Base-by-base conservation (phyloP, 2,888 invertebrate species). In the Rhamnusium bicolor region DNA sequence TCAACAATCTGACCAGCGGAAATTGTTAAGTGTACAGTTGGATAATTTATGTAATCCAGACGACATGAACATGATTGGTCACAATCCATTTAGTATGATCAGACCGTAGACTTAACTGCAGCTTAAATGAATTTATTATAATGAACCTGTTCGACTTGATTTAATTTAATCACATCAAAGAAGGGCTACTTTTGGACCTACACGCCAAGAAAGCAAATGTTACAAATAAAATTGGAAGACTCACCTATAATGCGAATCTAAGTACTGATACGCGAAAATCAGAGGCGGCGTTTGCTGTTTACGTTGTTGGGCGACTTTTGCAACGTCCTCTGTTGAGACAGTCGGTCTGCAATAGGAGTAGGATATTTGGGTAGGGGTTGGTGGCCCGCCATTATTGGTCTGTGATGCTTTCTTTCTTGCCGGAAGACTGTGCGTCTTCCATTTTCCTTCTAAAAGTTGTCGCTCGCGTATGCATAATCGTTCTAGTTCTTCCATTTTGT, bases 371-470 rank as follows among this genome's bases (percentile, higher is more conserved):
- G 89, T 88, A 21, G 90, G 90, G 47, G 91, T 91, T 1, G 91
- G 87, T 85, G 83, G 84, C 71, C 90, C 91, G 1, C 86, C 88
- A n/a, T 85, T 85, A 21, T 84, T 83, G 62, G 84, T 84, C 1
- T 93, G 92, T 0, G 91, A 91, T 69, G 93, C 93, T 88, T 95
- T 94, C 86, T 96, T 96, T 73, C 96, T 91, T 0, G 96, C 96
- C 12, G 96, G 96, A 77, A 96, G 88, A 85, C 95, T 96, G 86
- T 96, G 96, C 0, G 96, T 96, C 88, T 96, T 96, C 96, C 96
- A 96, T 86, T 95, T 95, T 19, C 94, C 93, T 88, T 95, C 94
- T 54, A 95, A 89, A 10, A 97, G 90, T 84, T 96, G 95, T 68
- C 95, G 91, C 86, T 97, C 97, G 2, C 94, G 91, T 68, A 95